Percentiles rank a stretch among this genome's conserved stretches.
phyloP scores from a whole-genome alignment of 2,797 vertebrate species.

The Miichthys miiuy region DNA sequence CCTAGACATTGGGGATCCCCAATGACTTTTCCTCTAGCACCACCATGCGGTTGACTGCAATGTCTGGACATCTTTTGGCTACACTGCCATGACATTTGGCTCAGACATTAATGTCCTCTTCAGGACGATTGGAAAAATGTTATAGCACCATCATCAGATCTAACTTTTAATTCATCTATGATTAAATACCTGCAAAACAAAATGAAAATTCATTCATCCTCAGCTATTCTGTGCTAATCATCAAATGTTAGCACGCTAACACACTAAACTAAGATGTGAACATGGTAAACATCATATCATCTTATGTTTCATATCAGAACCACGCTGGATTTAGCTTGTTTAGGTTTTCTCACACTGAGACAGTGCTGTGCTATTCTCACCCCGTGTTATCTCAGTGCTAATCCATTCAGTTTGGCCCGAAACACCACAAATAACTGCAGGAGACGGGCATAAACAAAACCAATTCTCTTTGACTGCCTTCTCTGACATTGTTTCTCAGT shows the following conservation, averaged over 20 bases:
- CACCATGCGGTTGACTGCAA: not conserved
- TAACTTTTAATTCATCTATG: not conserved
- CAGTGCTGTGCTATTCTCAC: constrained; percentile 27
- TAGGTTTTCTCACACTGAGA: constrained; percentile 20
- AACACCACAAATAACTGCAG: constrained; percentile 49
- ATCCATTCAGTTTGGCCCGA: constrained; percentile 42
- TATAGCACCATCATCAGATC: not conserved
- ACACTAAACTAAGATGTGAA: not conserved
- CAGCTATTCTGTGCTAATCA: not conserved
- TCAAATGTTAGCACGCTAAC: not conserved
- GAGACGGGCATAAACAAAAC: constrained; percentile 45
- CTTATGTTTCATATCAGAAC: constrained; percentile 2
- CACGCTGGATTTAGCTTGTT: constrained; percentile 18
- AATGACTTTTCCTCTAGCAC: not conserved
- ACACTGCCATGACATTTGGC: not conserved
- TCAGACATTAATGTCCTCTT: not conserved
- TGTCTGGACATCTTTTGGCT: too few relatives aligned
- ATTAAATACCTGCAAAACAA: too few relatives aligned
- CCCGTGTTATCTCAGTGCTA: constrained; percentile 32
- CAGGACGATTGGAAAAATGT: not conserved
- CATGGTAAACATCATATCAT: not conserved
- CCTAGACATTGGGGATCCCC: not conserved
- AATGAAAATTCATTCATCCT: not conserved
- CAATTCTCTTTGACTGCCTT: constrained; percentile 33
- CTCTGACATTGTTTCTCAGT: constrained; percentile 43